Evolutionary conservation across 2,113 vertebrate species (phyloP).

Genomic region (Anser brachyrhynchus): DNA sequence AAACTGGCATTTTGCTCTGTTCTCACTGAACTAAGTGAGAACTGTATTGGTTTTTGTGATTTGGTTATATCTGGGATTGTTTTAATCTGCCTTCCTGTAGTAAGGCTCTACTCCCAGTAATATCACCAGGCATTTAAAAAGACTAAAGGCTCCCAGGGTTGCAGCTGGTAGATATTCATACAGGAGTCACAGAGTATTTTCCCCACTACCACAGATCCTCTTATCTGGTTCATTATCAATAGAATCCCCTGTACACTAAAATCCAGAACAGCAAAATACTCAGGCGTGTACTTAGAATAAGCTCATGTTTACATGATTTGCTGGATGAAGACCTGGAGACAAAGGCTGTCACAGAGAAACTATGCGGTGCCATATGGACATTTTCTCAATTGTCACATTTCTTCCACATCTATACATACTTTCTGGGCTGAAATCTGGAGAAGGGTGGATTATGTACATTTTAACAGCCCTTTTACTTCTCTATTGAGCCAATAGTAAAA

Average conservation of each 20-base stretch:
- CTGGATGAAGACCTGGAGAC: constrained; percentile 10
- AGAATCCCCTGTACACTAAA: not conserved
- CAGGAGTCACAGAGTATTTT: not conserved
- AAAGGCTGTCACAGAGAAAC: not conserved
- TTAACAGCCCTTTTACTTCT: not conserved
- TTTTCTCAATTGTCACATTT: not conserved
- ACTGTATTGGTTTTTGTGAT: not conserved
- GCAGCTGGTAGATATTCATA: not conserved
- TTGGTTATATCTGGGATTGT: not conserved
- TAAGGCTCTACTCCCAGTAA: not conserved
- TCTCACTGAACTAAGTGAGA: not conserved
- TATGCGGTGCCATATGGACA: not conserved
- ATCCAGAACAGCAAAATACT: constrained; percentile 34
- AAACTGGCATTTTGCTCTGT: not conserved
- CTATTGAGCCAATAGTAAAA: not conserved
- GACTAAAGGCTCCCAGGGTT: not conserved
- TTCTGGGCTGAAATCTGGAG: not conserved
- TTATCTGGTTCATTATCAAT: constrained; percentile 41
- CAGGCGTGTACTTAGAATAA: constrained; percentile 17
- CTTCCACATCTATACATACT: not conserved
- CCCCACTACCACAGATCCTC: not conserved
- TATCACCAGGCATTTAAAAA: constrained; percentile 12
- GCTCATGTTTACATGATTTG: not conserved
- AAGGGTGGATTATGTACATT: not conserved
- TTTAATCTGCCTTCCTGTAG: not conserved